phyloP scores from a whole-genome alignment of 2,113 vertebrate species.

The Pogonocichla stellata region DNA sequence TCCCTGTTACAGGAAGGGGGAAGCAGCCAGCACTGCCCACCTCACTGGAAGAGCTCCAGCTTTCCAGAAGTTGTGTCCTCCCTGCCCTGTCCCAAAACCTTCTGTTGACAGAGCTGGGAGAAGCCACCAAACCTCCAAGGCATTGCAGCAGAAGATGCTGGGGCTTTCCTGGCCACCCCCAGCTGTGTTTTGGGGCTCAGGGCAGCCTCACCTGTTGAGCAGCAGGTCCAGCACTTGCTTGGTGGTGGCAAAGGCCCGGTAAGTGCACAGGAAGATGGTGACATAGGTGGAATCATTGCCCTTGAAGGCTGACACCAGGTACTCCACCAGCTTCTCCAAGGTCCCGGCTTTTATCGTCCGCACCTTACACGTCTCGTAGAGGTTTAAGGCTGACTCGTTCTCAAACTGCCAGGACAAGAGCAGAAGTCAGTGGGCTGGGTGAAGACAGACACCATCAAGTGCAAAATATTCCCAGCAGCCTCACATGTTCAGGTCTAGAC shows the following conservation, averaged over 20 bases:
- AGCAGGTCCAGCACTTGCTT: slow-evolving; percentile 96
- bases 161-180: background rate
- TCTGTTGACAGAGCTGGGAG: background rate
- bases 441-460: background rate
- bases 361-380: slow-evolving; percentile 97
- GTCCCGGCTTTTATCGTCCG: slow-evolving; percentile 96
- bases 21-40: background rate
- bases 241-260: slow-evolving; percentile 91
- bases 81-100: background rate
- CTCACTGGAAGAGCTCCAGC: background rate
- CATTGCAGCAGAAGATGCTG: background rate
- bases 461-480: background rate
- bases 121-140: background rate
- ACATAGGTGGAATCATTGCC: slow-evolving; percentile 97
- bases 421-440: background rate
- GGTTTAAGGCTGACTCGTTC: slow-evolving; percentile 86
- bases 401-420: slow-evolving; percentile 76
- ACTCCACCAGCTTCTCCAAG: slow-evolving; percentile 96
- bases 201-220: slow-evolving; percentile 83
- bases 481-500: background rate
- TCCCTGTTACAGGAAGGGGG: rapidly evolving
- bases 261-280: slow-evolving; percentile 98
- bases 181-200: rapidly evolving
- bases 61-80: background rate
- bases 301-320: slow-evolving; percentile 94